Base-by-base conservation (phyloP, 2,888 invertebrate species). In the Seira sanloemensis region DNA sequence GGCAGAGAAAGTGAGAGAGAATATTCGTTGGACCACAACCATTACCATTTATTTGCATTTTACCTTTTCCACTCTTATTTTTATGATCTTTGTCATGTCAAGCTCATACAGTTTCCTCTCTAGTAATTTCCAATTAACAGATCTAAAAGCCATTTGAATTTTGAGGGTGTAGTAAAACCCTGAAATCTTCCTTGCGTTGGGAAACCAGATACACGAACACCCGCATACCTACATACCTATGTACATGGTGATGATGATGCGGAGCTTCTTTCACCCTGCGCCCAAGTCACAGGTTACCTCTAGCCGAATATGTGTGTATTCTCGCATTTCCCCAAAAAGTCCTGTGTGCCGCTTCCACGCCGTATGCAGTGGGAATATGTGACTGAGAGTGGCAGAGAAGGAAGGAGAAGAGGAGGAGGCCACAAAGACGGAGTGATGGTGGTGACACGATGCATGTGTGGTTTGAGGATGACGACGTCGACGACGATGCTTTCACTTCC, bases 371-470 rank as follows among this genome's bases (percentile, higher is more conserved):
- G n/a, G n/a, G n/a, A n/a, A n/a, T n/a, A n/a, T n/a, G n/a, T n/a
- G n/a, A n/a, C n/a, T n/a, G n/a, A 50, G 50, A 37, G 12, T 37
- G 37, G 37, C 4, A 37, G 37, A 37, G 37, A 4, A 37, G 2
- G n/a, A 12, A 18, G 50, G 50, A 50, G 50, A 50, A 50, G 50
- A 7, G 5, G 50, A 50, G 50, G 50, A 2, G 5, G 50, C 50
- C 50, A 18, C 50, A 50, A 50, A 50, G 5, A 50, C 50, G 50
- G 21, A 50, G 9, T 23, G 50, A n/a, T 46, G 21, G 50, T 74
- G 74, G 65, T 74, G 74, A 65, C 74, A 74, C 74, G 50, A 50
- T 50, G 50, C 50, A 50, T 50, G n/a, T 50, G 50, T 50, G 50
- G 50, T 50, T 18, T 12, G 50, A 67, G 37, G 67, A 67, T 67